phyloP scores from a whole-genome alignment of 2,797 vertebrate species.

The Picus viridis region DNA sequence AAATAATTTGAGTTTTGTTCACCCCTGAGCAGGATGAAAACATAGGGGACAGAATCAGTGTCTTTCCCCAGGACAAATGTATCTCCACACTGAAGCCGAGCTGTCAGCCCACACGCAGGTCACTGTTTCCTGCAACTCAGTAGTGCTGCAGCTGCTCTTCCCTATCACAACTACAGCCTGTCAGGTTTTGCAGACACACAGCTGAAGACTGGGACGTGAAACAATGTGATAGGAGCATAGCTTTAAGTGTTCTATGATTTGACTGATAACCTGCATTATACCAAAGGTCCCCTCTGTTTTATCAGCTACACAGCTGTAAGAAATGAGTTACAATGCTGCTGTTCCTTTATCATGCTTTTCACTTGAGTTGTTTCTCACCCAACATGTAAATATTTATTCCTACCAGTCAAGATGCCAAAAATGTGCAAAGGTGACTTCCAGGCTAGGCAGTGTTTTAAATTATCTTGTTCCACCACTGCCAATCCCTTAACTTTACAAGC shows the following conservation, averaged over 20 bases:
- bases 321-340: not conserved
- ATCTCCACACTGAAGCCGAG: not conserved
- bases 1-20: not conserved
- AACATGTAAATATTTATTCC: conserved; percentile 8
- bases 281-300: not conserved
- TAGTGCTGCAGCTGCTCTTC: not conserved
- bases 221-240: not conserved
- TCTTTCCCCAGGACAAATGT: not conserved
- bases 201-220: not conserved
- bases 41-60: too few relatives aligned
- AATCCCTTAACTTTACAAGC: not conserved
- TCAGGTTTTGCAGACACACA: not conserved
- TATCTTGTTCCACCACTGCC: not conserved
- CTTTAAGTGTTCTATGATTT: not conserved
- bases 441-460: not conserved
- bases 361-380: not conserved
- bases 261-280: not conserved
- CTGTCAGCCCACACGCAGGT: not conserved
- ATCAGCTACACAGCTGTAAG: not conserved
- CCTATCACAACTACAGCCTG: rapidly evolving
- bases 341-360: not conserved
- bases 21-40: rapidly evolving
- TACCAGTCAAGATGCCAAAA: not conserved
- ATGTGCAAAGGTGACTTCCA: not conserved
- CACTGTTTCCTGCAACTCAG: rapidly evolving